Base-by-base conservation (phyloP, 2,888 invertebrate species). In the Piscicola geometra region DNA sequence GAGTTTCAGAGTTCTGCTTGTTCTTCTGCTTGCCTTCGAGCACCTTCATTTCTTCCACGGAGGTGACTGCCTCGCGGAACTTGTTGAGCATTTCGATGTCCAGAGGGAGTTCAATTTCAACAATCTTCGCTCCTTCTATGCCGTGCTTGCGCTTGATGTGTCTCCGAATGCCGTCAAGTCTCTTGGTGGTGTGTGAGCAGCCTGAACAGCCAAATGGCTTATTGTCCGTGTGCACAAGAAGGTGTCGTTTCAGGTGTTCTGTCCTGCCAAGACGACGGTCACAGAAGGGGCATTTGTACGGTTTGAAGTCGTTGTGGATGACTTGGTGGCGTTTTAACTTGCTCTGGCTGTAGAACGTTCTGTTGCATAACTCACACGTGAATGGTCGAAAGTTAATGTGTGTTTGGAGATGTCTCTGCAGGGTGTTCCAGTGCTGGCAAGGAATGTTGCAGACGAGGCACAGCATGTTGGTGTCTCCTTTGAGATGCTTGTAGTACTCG, bases 211-310 rank as follows among this genome's bases (percentile, higher is more conserved):
- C 77, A 67, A 77, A 80, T 3, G 80, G 80, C 66, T 77, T 78
- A 30, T 60, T 56, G 60, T 80, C 79, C 28, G 78, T 78, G 56
- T 80, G 80, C 28, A 77, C 78, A 25, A 80, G 76, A 30, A 80
- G 75, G 67, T 80, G 80, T 32, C 80, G 76, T 66, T 78, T 78
- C 50, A 80, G 78, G 73, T 80, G 80, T 71, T 80, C 80, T 5
- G 76, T 75, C 18, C 80, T 75, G 30, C 80, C 79, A 30, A 80
- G 71, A 35, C 75, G 52, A 33, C 76, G 68, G 71, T 79, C 78
- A 50, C 80, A 80, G 47, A 80, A 71, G 32, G 79, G 79, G 75
- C 80, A 80, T 70, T 79, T 76, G 76, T 80, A 79, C 2, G 80
- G 80, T 66, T 79, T 79, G 66, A 79, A 69, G 47, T 79, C 80